Percentiles rank a stretch among this genome's conserved stretches.
Conservation (phyloP, 2,797 vertebrate genomes). For the Eutrigla gurnardus region DNA sequence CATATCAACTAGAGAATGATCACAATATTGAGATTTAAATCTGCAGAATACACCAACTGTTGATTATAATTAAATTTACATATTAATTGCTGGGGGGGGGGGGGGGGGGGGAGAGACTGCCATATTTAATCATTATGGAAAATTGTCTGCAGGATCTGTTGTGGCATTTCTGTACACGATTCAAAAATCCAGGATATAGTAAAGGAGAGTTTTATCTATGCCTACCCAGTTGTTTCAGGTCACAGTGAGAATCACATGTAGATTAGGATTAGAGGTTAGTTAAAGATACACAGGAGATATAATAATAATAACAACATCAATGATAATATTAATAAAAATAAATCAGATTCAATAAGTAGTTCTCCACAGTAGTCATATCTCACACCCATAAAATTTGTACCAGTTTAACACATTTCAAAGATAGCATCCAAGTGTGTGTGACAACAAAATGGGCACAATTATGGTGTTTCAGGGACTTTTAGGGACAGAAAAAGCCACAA, state of each 20-base stretch:
- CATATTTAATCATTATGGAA: constrained; percentile 36
- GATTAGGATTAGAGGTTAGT: constrained; percentile 56
- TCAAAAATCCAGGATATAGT: constrained; percentile 37
- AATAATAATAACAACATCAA: constrained; percentile 27
- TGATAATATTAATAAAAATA: constrained; percentile 43
- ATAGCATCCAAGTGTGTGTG: neutral
- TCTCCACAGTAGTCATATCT: constrained; percentile 13
- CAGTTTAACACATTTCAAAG: constrained; percentile 37
- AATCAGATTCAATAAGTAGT: constrained; percentile 24
- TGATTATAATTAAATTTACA: constrained; percentile 68
- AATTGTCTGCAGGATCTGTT: constrained; percentile 19
- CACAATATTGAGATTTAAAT: constrained; percentile 71
- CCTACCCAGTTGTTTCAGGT: constrained; percentile 47
- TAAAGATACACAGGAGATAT: constrained; percentile 40
- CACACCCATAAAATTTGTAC: constrained; percentile 26
- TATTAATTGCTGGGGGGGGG: constrained; percentile 40
- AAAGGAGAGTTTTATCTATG: constrained; percentile 26
- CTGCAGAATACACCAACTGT: constrained; percentile 69
- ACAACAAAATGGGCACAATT: constrained; percentile 3
- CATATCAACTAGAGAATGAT: constrained; percentile 60
- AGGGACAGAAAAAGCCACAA: constrained; percentile 13
- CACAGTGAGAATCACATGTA: constrained; percentile 73
- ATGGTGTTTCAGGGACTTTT: neutral
- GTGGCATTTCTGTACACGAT: constrained; percentile 42
- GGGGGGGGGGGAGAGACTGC: constrained; percentile 12